A percentile compares a stretch with the other conserved stretches of the same genome.
Conservation (phyloP, 1,140 invertebrate species). For the Meteorus sp. region DNA sequence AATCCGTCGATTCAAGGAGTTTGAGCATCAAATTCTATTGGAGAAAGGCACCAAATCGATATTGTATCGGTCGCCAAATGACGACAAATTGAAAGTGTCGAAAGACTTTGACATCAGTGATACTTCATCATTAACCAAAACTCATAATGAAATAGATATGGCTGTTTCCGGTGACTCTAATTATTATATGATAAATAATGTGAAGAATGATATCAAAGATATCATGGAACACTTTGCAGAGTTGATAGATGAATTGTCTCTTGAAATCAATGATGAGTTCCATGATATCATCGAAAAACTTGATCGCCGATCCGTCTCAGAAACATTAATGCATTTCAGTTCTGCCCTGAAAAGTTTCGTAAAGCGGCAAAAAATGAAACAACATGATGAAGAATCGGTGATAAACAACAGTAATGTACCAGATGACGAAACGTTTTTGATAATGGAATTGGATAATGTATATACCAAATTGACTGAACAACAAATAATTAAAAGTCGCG, state of each 20-base stretch:
- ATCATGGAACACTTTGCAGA: slow-evolving; percentile 53
- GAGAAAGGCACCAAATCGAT: too few relatives aligned
- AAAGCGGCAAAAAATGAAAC: slow-evolving; percentile 39
- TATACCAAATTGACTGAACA: too few relatives aligned
- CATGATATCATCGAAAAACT: slow-evolving; percentile 47
- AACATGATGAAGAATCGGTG: too few relatives aligned
- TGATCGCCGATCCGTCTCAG: slow-evolving; percentile 46
- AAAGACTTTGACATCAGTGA: slow-evolving; percentile 9
- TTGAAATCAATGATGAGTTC: slow-evolving; percentile 48
- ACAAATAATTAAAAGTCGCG: not conserved
- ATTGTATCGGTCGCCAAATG: slow-evolving; percentile 36
- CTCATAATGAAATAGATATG: slow-evolving; percentile 25
- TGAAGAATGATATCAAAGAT: slow-evolving; percentile 48
- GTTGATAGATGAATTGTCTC: slow-evolving; percentile 47
- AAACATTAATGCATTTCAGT: slow-evolving; percentile 49
- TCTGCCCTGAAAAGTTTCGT: slow-evolving; percentile 51
- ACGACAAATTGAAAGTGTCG: slow-evolving; percentile 26
- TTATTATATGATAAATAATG: slow-evolving; percentile 33
- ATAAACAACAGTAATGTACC: too few relatives aligned
- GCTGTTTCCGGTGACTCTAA: slow-evolving; percentile 27
- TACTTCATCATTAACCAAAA: slow-evolving; percentile 7
- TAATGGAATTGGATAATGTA: too few relatives aligned
- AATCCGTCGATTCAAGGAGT: slow-evolving; percentile 54
- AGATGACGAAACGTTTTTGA: too few relatives aligned
- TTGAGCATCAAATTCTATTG: too few relatives aligned